Conservation (phyloP, 2,113 vertebrate species). For the Clarias macrocephalus region DNA sequence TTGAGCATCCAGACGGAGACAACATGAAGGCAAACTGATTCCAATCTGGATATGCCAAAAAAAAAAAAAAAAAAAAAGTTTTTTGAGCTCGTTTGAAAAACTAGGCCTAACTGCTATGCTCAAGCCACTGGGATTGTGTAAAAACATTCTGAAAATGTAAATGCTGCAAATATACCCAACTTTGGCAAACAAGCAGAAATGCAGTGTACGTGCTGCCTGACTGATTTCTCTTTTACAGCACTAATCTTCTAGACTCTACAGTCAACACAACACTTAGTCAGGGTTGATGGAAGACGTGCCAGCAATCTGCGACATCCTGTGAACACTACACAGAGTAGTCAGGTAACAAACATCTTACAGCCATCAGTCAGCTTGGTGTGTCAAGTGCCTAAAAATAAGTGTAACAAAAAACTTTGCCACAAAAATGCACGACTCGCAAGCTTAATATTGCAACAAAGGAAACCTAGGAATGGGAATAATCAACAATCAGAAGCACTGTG, state of each 20-base stretch:
- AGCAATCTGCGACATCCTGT: not conserved
- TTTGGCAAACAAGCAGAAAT: not conserved
- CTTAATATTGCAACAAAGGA: not conserved
- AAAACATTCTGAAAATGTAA: not conserved
- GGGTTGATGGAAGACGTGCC: not conserved
- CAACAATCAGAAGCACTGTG: not conserved
- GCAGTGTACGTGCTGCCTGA: not conserved
- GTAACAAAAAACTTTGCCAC: not conserved
- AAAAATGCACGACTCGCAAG: not conserved
- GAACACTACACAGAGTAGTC: not conserved
- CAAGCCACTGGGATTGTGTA: not conserved
- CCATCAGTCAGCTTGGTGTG: not conserved
- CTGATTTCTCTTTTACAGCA: not conserved
- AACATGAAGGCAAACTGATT: too few relatives aligned
- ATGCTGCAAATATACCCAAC: not conserved
- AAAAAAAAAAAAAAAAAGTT: too few relatives aligned
- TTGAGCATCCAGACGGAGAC: too few relatives aligned
- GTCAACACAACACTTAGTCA: not conserved
- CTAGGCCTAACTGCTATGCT: not conserved
- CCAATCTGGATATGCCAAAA: too few relatives aligned
- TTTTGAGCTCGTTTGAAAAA: not conserved
- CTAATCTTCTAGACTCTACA: not conserved
- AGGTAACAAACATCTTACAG: not conserved
- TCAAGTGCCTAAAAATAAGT: not conserved
- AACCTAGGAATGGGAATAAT: not conserved